Conservation (phyloP, 2,888 invertebrate genomes). For the Lasioglossum vierecki region DNA sequence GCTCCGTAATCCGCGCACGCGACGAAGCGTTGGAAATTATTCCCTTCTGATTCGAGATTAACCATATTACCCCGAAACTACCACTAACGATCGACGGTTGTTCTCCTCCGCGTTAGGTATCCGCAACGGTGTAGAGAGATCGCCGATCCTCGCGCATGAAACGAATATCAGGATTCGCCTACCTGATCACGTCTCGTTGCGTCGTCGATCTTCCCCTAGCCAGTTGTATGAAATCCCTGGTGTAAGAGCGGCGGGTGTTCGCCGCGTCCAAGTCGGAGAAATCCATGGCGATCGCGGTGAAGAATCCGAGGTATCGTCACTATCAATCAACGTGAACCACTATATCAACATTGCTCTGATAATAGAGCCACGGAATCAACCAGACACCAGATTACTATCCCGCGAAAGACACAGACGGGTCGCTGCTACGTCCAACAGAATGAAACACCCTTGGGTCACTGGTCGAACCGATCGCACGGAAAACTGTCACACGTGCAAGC, state of each 20-base stretch:
- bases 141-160: neutral
- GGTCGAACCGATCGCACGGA: neutral
- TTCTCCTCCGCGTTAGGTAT: neutral
- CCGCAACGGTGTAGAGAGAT: neutral
- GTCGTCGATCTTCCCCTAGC: slow-evolving; percentile 28
- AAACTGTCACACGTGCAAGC: slow-evolving; percentile 68
- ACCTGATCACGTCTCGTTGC: slow-evolving; percentile 41
- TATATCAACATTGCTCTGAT: slow-evolving; percentile 47
- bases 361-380: slow-evolving; percentile 28
- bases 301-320: slow-evolving; percentile 59
- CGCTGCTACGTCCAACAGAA: slow-evolving; percentile 14
- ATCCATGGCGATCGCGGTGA: slow-evolving; percentile 58
- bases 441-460: neutral
- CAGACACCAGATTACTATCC: slow-evolving; percentile 27
- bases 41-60: slow-evolving; percentile 5
- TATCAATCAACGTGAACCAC: slow-evolving; percentile 42
- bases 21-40: slow-evolving; percentile 1
- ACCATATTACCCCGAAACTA: neutral
- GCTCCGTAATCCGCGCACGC: neutral
- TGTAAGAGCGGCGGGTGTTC: slow-evolving; percentile 20
- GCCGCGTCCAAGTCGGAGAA: slow-evolving; percentile 45
- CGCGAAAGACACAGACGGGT: neutral
- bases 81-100: neutral
- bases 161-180: neutral
- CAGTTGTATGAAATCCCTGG: slow-evolving; percentile 30